Conservation (phyloP, 2,797 vertebrate genomes). For the Betta splendens region DNA sequence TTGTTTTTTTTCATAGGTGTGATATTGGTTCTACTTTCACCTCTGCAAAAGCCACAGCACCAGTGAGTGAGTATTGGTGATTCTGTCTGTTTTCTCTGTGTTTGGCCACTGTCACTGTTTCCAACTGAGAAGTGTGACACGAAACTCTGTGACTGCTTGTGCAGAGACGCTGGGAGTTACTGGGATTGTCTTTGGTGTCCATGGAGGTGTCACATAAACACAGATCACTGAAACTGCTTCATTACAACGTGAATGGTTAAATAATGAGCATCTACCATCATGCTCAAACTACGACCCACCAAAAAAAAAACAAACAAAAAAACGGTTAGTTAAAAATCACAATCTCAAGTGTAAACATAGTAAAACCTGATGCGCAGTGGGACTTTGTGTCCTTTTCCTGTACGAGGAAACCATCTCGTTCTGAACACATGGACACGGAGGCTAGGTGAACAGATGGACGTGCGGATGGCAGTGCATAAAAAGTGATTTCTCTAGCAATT, state of each 20-base stretch:
- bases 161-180: constrained; percentile 13
- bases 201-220: constrained; percentile 19
- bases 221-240: neutral
- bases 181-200: constrained; percentile 60
- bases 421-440: constrained; percentile 9
- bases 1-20: neutral
- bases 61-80: neutral
- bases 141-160: constrained; percentile 1
- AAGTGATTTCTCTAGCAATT: constrained; percentile 13
- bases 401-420: neutral
- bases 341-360: constrained; percentile 12
- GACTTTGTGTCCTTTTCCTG: constrained; percentile 1
- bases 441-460: constrained; percentile 33
- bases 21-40: neutral
- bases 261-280: neutral
- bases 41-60: neutral
- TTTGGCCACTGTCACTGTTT: constrained; percentile 9
- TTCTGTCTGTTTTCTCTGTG: neutral
- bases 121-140: neutral
- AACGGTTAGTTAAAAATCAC: constrained; percentile 7
- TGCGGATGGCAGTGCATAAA: constrained; percentile 45
- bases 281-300: neutral
- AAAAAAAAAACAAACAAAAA: constrained; percentile 14
- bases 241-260: neutral
- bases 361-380: constrained; percentile 15